Conservation (phyloP, 2,797 vertebrate species). For the Orientallactaga sibirica region DNA sequence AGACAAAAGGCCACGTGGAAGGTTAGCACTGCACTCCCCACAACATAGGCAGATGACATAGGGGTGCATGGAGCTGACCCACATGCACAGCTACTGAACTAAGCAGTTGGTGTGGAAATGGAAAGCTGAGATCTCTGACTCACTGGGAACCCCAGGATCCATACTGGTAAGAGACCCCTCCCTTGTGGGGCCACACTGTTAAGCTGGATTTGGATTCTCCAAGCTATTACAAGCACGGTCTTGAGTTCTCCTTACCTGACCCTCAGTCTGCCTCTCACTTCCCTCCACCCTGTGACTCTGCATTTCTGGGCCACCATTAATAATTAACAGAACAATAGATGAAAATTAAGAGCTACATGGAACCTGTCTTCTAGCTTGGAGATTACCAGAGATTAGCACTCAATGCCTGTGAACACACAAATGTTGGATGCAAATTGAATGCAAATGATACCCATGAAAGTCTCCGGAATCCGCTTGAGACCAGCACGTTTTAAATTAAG, state of each 20-base stretch:
- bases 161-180: background rate
- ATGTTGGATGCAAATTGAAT: background rate
- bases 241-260: background rate
- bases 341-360: background rate
- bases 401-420: background rate
- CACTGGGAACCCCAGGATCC: background rate
- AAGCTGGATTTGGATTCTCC: background rate
- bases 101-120: background rate
- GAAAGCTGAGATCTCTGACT: background rate
- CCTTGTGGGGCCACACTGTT: background rate
- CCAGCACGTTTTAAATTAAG: background rate
- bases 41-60: background rate
- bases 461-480: background rate
- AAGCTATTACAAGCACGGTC: background rate
- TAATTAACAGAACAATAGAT: background rate
- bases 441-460: background rate
- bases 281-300: background rate
- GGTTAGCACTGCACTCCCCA: background rate
- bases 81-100: background rate
- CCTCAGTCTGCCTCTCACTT: background rate
- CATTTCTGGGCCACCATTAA: background rate
- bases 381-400: background rate
- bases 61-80: background rate
- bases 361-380: background rate
- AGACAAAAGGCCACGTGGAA: constrained; percentile 45